Conservation (phyloP, 2,113 vertebrate genomes). For the Nannospalax galili region DNA sequence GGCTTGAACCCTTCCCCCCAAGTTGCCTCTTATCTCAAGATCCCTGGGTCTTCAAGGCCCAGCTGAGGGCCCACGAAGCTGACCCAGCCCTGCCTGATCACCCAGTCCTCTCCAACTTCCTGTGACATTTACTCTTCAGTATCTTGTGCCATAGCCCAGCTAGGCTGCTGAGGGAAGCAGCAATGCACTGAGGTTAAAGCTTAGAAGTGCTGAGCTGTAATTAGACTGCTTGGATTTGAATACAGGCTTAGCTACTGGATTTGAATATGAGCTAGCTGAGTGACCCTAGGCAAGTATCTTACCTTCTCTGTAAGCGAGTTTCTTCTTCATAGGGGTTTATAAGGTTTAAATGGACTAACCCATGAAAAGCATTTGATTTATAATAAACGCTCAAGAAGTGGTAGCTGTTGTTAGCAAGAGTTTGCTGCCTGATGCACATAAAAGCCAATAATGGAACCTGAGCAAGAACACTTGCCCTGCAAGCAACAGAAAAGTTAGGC, state of each 20-base stretch:
- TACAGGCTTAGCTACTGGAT: not conserved
- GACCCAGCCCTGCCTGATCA: not conserved
- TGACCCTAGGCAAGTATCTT: slow-evolving; percentile 54
- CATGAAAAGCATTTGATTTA: slow-evolving; percentile 52
- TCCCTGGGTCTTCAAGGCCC: not conserved
- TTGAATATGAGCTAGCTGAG: slow-evolving; percentile 24
- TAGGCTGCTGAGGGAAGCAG: not conserved
- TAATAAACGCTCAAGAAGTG: slow-evolving; percentile 61
- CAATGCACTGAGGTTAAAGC: not conserved
- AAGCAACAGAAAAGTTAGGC: not conserved
- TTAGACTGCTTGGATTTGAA: slow-evolving; percentile 39
- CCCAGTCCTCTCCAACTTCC: slow-evolving; percentile 1
- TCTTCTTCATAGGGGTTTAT: slow-evolving; percentile 28
- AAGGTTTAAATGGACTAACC: slow-evolving; percentile 44
- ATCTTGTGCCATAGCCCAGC: not conserved
- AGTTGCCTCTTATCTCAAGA: not conserved
- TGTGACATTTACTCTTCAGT: slow-evolving; percentile 14
- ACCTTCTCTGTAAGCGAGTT: slow-evolving; percentile 60
- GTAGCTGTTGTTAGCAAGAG: not conserved
- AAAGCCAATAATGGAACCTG: not conserved
- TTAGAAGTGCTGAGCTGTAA: slow-evolving; percentile 29
- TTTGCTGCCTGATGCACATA: not conserved
- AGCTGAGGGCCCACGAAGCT: not conserved
- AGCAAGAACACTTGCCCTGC: not conserved
- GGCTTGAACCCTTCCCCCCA: not conserved